Evolutionary conservation across 53 echinoderm and acorn worm species (phyloP), one percentile per base, ranked within the genome.

Genomic region (Luidia sarsii): DNA sequence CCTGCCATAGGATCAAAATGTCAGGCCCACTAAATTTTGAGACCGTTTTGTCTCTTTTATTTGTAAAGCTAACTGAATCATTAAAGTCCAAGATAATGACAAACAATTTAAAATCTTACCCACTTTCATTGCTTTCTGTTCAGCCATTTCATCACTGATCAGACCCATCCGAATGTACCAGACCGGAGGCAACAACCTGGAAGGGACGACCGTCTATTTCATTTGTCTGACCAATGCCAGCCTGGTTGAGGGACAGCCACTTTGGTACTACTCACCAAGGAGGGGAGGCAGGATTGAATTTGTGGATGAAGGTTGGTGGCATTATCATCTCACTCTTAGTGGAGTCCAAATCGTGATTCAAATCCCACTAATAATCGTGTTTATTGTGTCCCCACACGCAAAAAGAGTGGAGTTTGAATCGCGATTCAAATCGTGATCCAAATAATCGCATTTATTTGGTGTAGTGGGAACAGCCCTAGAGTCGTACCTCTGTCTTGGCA

Each of bases 141-240:
- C 48, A 38, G 62, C 27, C 69, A 13, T 4, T 15, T 0, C 11
- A 0, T 66, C 81, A 75, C 30, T 74, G 48, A 77, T 16, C 82
- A 82, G 55, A 71, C 57, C 46, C 10, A 91, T 91, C 50, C 71
- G 72, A 13, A 91, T 91, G 80, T 80, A 79, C 56, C 87, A 87
- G 8, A 69, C 81, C 14, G 84, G 83, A 3, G 65, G 71, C 55
- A 91, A 91, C 6, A 65, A 84, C 34, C 65, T 60, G 36, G 79
- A 87, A 8, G 91, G 91, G 2, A 87, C 69, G 31, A 82, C 87
- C 0, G 91, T 91, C 27, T 80, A 87, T 45, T 91, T 84, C 68
- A 39, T 91, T 33, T 91, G 91, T 39, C 87, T 87, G 80, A 91
- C 91, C 24, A 84, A 87, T 68, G 72, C 71, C 57, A 80, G 79